Evolutionary conservation across 1,140 invertebrate species (phyloP), one percentile per base, ranked within the genome.

Genomic region (Penaeus japonicus): DNA sequence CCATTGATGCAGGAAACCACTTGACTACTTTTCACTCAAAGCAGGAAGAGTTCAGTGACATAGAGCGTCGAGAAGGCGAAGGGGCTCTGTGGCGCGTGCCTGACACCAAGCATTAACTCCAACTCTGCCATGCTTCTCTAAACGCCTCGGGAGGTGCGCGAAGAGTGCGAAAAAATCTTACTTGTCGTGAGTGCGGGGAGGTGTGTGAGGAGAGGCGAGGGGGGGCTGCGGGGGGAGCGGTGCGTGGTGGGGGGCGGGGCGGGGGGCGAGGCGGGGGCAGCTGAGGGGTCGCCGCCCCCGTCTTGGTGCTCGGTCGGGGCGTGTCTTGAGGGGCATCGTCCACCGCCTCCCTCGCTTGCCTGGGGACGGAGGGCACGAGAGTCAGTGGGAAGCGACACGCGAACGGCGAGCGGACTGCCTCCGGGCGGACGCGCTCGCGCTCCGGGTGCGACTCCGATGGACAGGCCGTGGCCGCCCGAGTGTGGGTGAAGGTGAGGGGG

Each of bases 101-200:
- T 47, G 10, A 0, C 47, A n/a, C 15, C 47, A 47, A 12, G 47
- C 47, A 12, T 15, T 47, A 12, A 12, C 47, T 47, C 47, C 47
- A 7, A 15, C 0, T 15, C 47, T 47, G 47, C 10, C 47, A 39
- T 39, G 47, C 47, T 15, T 0, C 47, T 47, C 7, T 12, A 15
- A 15, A 47, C 47, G 47, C 47, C 47, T 7, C 47, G 47, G 15
- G 7, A 47, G 47, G 47, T 47, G 47, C 47, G 47, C 47, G 47
- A 0, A 7, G 47, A 47, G 47, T 47, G 47, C 47, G 47, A 47
- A 47, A 7, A 47, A 47, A 47, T 12, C 87, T 88, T 81, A 88
- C 87, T 83, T 88, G 87, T 88, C 70, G 83, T 47, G 78, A 27
- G 87, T 88, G 80, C 70, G 87, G 87, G 87, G 87, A 88, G 80